These are phyloP conservation scores for Staurois parvus DNA, from an alignment of 2,797 vertebrate genomes.

Conservation along the genomic window DNA sequence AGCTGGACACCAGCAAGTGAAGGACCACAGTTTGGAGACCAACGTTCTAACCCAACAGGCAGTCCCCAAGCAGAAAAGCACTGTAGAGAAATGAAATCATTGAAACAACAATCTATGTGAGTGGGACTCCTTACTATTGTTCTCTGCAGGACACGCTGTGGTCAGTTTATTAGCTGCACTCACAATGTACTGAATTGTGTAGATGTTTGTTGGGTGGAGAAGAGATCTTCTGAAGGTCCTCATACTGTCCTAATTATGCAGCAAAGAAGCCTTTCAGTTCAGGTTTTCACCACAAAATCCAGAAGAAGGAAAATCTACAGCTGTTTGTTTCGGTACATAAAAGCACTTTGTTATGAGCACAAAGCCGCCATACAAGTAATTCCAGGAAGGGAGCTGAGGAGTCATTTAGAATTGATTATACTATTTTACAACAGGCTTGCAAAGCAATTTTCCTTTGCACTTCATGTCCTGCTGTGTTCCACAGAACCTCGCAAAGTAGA, in stretches of 20 bases:
- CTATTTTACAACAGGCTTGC: constrained; percentile 7
- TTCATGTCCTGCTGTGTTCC: constrained; percentile 28
- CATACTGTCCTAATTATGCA: not conserved
- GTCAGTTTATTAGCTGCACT: not conserved
- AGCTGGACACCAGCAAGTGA: no score
- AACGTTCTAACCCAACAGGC: no score
- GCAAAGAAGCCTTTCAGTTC: not conserved
- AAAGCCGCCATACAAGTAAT: constrained; percentile 25
- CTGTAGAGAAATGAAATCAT: no score
- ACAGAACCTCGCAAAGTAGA: constrained; percentile 2
- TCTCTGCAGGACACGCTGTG: no score
- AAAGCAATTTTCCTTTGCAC: constrained; percentile 38
- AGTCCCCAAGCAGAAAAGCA: no score
- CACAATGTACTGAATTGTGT: not conserved
- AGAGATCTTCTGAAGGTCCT: not conserved
- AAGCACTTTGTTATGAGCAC: constrained; percentile 3
- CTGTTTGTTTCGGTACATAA: not conserved
- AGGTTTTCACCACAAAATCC: not conserved
- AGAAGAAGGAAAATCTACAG: not conserved
- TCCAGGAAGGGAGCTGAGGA: constrained; percentile 23
- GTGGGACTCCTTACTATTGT: no score
- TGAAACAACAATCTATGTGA: no score
- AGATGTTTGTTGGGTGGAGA: not conserved
- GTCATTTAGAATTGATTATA: constrained; percentile 27
- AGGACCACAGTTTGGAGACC: no score